These are phyloP conservation scores for Apotomis betuletana DNA, from an alignment of 2,888 invertebrate species.

Conservation along the genomic window DNA sequence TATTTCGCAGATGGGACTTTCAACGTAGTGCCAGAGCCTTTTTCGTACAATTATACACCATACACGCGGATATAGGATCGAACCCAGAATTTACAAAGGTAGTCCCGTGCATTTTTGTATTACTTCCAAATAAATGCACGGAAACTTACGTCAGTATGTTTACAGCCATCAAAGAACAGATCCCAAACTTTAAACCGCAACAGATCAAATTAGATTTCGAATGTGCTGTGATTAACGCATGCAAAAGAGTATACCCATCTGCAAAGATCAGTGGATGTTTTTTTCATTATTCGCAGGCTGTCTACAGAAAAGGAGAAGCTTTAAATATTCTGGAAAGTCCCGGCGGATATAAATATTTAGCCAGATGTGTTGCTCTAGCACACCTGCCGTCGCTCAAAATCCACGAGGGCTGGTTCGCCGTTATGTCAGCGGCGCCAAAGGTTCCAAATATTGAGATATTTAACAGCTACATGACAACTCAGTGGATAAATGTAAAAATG, in stretches of 20 bases:
- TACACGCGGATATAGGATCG: slow-evolving; percentile 10
- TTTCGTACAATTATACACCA: slow-evolving; percentile 7
- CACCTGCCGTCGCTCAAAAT: not conserved
- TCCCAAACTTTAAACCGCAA: slow-evolving; percentile 16
- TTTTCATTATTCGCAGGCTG: slow-evolving; percentile 6
- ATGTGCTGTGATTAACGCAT: slow-evolving; percentile 13
- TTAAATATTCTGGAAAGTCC: not conserved
- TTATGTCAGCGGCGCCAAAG: not conserved
- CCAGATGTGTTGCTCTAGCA: slow-evolving; percentile 9
- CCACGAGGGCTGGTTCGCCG: slow-evolving; percentile 12
- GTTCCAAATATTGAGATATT: slow-evolving; percentile 5
- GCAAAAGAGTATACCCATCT: slow-evolving; percentile 6
- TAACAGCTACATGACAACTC: not conserved
- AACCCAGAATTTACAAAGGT: slow-evolving; percentile 1
- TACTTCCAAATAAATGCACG: slow-evolving; percentile 2
- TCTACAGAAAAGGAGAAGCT: slow-evolving; percentile 2
- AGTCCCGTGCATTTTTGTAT: slow-evolving; percentile 1
- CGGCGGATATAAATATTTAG: slow-evolving; percentile 1
- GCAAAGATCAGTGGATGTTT: slow-evolving; percentile 6
- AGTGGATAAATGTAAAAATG: slow-evolving; percentile 2
- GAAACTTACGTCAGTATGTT: slow-evolving; percentile 2
- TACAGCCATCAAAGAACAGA: slow-evolving; percentile 16
- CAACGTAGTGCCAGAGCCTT: slow-evolving; percentile 7
- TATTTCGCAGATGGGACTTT: slow-evolving; percentile 12
- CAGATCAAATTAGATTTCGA: slow-evolving; percentile 11